phyloP scores from a whole-genome alignment of 2,888 invertebrate genomes.

The Tinea pellionella region DNA sequence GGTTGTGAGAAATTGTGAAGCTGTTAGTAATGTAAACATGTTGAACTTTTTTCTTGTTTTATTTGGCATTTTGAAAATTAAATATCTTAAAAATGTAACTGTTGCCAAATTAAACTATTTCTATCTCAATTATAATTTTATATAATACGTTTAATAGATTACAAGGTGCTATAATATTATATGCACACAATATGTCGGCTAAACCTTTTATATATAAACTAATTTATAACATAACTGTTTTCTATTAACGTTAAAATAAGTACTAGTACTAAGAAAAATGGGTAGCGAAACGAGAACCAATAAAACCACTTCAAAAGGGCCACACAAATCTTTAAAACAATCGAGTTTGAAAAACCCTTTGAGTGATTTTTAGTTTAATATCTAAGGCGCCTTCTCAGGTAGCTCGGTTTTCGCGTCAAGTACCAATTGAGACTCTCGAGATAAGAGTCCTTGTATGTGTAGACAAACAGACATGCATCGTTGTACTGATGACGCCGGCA shows the following conservation, averaged over 20 bases:
- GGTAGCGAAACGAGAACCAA: too few relatives aligned
- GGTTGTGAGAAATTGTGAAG: background rate
- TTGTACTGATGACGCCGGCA: slow-evolving; percentile 13
- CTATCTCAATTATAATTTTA: too few relatives aligned
- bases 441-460: slow-evolving; percentile 28
- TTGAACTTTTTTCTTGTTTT: background rate
- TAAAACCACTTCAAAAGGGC: background rate
- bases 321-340: slow-evolving; percentile 4
- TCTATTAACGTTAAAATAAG: too few relatives aligned
- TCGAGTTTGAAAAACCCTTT: slow-evolving; percentile 7
- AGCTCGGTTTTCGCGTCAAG: slow-evolving; percentile 42
- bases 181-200: too few relatives aligned
- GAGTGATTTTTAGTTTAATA: slow-evolving; percentile 19
- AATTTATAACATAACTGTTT: too few relatives aligned
- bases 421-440: slow-evolving; percentile 23
- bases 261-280: too few relatives aligned
- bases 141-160: too few relatives aligned
- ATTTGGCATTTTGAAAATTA: too few relatives aligned
- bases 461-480: slow-evolving; percentile 7
- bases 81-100: too few relatives aligned
- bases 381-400: slow-evolving; percentile 39
- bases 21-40: background rate
- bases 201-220: too few relatives aligned
- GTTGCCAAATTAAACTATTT: too few relatives aligned
- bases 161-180: too few relatives aligned